Evolutionary conservation across 2,113 vertebrate genomes (phyloP).

Genomic region (Ophthalmolycus amberensis): DNA sequence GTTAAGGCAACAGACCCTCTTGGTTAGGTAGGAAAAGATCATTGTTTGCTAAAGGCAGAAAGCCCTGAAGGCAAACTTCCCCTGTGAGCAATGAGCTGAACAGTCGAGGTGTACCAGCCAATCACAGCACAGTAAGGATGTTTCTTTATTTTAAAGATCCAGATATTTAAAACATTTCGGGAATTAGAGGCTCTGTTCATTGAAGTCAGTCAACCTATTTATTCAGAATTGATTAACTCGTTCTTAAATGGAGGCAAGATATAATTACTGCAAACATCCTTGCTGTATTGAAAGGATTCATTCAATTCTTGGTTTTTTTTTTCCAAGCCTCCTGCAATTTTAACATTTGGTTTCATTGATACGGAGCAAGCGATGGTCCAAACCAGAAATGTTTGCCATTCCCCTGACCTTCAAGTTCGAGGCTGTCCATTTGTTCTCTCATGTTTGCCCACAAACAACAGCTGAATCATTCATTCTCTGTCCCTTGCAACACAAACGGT

Average conservation of each 20-base stretch:
- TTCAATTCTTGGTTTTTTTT: not conserved
- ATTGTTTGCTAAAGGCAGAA: not conserved
- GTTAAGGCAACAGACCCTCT: not conserved
- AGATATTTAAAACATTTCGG: not conserved
- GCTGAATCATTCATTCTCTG: constrained; percentile 23
- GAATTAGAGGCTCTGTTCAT: constrained; percentile 1
- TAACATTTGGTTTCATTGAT: not conserved
- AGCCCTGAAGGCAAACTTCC: not conserved
- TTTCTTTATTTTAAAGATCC: not conserved
- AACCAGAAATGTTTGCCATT: not conserved
- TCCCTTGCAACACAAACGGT: constrained; percentile 14
- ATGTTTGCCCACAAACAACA: constrained; percentile 11
- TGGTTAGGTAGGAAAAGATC: not conserved
- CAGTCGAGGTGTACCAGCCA: not conserved
- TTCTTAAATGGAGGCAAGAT: not conserved
- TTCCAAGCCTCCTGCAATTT: not conserved
- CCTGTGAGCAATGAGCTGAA: not conserved
- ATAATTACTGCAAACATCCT: constrained; percentile 12
- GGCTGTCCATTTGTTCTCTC: constrained; percentile 3
- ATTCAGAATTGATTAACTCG: constrained; percentile 15
- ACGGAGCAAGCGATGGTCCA: not conserved
- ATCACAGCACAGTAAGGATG: not conserved
- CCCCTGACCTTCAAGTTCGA: constrained; percentile 18
- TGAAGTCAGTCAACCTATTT: not conserved
- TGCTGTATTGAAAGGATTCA: not conserved